Percentiles rank a stretch among this genome's conserved stretches.
Conservation (phyloP, 2,888 invertebrate species). For the Cheilosia scutellata region DNA sequence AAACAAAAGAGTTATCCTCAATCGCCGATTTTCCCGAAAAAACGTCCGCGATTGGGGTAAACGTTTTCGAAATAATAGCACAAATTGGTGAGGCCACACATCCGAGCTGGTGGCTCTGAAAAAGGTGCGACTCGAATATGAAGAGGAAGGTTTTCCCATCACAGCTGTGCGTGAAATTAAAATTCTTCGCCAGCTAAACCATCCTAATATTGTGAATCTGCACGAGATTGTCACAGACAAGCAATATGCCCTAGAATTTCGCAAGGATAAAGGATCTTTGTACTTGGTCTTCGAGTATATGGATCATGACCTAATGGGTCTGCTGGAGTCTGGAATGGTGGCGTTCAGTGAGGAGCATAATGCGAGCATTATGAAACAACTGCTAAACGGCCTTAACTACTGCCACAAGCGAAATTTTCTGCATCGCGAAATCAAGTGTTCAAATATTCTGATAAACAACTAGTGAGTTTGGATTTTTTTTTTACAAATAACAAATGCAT, state of each 20-base stretch:
- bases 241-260: constrained; percentile 97
- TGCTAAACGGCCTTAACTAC: no score
- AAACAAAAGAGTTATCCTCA: constrained; percentile 92
- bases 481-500: no score
- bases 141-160: no score
- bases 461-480: no score
- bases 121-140: no score
- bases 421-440: no score
- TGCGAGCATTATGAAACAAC: no score
- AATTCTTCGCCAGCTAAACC: constrained; percentile 97
- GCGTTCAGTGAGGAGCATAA: constrained; percentile 96
- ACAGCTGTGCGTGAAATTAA: no score
- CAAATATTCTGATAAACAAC: no score
- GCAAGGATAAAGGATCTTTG: constrained; percentile 98
- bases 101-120: constrained; percentile 91
- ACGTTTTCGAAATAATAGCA: constrained; percentile 96
- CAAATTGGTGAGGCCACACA: constrained; percentile 97
- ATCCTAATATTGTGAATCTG: constrained; percentile 98
- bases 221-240: constrained; percentile 99
- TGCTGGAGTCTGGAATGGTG: constrained; percentile 98
- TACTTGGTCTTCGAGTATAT: constrained; percentile 99
- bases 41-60: constrained; percentile 94
- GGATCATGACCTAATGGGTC: constrained; percentile 99
- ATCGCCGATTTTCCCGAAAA: constrained; percentile 90
- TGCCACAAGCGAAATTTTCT: no score